Percentiles rank a stretch among this genome's conserved stretches.
These are phyloP conservation scores for Pogonophryne albipinna DNA, from an alignment of 2,797 vertebrate species.

Conservation along the genomic window DNA sequence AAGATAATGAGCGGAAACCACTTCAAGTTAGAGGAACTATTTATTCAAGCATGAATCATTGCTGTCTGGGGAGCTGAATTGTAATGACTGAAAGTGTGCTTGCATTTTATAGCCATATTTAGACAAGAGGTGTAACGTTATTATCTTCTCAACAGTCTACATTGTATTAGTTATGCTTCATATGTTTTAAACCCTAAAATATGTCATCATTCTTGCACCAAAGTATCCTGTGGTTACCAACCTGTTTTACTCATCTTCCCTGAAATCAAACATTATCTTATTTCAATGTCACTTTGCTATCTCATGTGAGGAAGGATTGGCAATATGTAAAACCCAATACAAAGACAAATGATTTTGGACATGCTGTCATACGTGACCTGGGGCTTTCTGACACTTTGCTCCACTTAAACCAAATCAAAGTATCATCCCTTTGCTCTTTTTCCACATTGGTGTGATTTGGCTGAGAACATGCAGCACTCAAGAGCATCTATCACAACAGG, in stretches of 20 bases:
- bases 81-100: conserved; percentile 13
- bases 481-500: conserved; percentile 3
- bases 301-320: background rate
- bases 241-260: background rate
- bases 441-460: conserved; percentile 4
- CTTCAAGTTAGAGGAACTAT: conserved; percentile 36
- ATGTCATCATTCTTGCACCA: background rate
- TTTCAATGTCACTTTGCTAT: background rate
- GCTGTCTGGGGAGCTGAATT: conserved; percentile 28
- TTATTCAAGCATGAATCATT: conserved; percentile 47
- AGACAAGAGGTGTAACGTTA: conserved; percentile 5
- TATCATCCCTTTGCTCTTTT: conserved; percentile 1
- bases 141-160: background rate
- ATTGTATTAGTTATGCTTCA: background rate
- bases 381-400: conserved; percentile 24
- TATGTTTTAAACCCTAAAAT: background rate
- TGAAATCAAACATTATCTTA: too few relatives aligned
- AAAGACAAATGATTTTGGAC: background rate
- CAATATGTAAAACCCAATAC: conserved; percentile 5
- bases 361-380: background rate
- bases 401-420: conserved; percentile 18
- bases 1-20: conserved; percentile 47
- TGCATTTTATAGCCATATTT: conserved; percentile 5
- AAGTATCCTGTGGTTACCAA: background rate
- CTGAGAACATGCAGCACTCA: background rate